phyloP scores from a whole-genome alignment of 2,888 invertebrate species.

The Sabatieria punctata region DNA sequence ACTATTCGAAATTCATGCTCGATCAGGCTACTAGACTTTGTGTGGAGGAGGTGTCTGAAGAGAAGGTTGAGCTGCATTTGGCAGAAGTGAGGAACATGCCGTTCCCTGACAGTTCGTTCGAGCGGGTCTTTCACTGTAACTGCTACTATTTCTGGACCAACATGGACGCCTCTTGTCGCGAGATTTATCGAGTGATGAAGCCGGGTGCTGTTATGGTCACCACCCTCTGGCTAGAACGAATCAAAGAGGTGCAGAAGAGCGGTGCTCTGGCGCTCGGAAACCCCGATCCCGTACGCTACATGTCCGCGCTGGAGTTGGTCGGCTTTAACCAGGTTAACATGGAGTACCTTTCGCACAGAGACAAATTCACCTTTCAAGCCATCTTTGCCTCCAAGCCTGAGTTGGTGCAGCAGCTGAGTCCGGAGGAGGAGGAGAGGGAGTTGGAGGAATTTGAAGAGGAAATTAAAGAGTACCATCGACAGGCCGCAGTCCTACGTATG shows the following conservation, averaged over 20 bases:
- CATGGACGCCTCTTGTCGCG: slow-evolving; percentile 14
- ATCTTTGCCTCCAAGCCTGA: slow-evolving; percentile 4
- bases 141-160: slow-evolving; percentile 30
- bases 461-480: no score
- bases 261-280: slow-evolving; percentile 17
- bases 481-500: no score
- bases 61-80: slow-evolving; percentile 17
- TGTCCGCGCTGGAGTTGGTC: slow-evolving; percentile 17
- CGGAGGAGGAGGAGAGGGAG: background rate
- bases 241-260: slow-evolving; percentile 10
- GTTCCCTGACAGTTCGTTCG: slow-evolving; percentile 19
- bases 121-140: slow-evolving; percentile 26
- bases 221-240: slow-evolving; percentile 12
- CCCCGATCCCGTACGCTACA: slow-evolving; percentile 20
- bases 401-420: no score
- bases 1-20: slow-evolving; percentile 22
- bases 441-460: no score
- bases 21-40: slow-evolving; percentile 13
- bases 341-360: slow-evolving; percentile 3
- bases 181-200: slow-evolving; percentile 26
- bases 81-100: slow-evolving; percentile 19
- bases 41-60: slow-evolving; percentile 13
- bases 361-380: slow-evolving; percentile 5
- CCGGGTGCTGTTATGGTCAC: slow-evolving; percentile 22
- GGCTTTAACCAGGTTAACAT: slow-evolving; percentile 21